Conservation (phyloP, 2,113 vertebrate genomes). For the Rhinolophus ferrumequinum region DNA sequence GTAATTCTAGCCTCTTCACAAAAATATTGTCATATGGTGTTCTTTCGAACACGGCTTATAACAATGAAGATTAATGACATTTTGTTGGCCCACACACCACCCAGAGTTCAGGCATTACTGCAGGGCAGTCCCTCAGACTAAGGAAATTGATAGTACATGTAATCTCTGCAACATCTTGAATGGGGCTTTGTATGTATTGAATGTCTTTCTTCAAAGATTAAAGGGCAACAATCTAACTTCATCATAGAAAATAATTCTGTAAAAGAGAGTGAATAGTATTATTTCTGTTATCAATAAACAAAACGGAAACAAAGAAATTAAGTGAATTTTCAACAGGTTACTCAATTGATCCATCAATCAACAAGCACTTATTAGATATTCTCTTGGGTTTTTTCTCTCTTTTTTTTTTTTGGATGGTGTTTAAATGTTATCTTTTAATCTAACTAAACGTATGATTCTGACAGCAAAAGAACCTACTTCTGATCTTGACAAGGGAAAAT, state of each 20-base stretch:
- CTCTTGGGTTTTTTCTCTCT: neutral
- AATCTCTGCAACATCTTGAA: neutral
- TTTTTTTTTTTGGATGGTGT: neutral
- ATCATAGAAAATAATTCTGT: conserved; percentile 9
- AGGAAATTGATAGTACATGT: neutral
- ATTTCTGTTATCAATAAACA: conserved; percentile 5
- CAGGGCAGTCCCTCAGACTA: neutral
- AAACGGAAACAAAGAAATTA: conserved; percentile 8
- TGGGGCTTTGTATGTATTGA: neutral
- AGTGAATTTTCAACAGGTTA: neutral
- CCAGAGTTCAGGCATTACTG: neutral
- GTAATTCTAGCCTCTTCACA: neutral
- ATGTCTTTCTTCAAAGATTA: conserved; percentile 15
- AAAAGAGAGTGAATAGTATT: neutral
- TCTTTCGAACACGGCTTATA: neutral
- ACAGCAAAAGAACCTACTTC: neutral
- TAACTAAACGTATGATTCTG: conserved; percentile 1
- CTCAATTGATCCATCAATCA: neutral
- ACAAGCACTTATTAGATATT: neutral
- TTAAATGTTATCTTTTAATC: conserved; percentile 6
- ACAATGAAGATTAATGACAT: neutral
- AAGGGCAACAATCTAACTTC: neutral
- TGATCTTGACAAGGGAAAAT: neutral
- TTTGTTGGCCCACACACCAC: neutral
- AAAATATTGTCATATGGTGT: neutral